Percentiles rank a stretch among this genome's conserved stretches.
Conservation (phyloP, 2,888 invertebrate species). For the Anoncus sp. region DNA sequence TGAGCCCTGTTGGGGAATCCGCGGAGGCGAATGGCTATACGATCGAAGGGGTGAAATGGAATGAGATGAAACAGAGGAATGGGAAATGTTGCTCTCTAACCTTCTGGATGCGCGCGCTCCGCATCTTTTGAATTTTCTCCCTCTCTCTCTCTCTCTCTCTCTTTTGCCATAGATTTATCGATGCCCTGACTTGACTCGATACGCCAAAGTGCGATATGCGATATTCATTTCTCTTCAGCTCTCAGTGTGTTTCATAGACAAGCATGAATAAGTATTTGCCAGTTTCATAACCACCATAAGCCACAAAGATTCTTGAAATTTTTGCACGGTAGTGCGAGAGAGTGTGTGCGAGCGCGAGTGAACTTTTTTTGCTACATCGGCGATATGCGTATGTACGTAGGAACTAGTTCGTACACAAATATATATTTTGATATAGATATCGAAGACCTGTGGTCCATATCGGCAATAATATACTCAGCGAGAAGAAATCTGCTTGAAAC, state of each 20-base stretch:
- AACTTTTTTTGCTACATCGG: slow-evolving; percentile 49
- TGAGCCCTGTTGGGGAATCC: slow-evolving; percentile 35
- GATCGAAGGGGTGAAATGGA: slow-evolving; percentile 58
- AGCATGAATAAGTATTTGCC: slow-evolving; percentile 66
- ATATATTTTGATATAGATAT: slow-evolving; percentile 1
- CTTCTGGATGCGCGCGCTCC: slow-evolving; percentile 16
- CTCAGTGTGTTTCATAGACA: slow-evolving; percentile 62
- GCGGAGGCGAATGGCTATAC: slow-evolving; percentile 57
- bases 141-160: slow-evolving; percentile 8
- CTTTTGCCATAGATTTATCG: slow-evolving; percentile 51
- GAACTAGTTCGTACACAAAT: slow-evolving; percentile 30
- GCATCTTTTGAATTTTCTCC: slow-evolving; percentile 43
- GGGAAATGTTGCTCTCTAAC: slow-evolving; percentile 35
- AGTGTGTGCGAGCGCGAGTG: slow-evolving; percentile 14
- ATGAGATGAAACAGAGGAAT: slow-evolving; percentile 46
- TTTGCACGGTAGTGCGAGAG: slow-evolving; percentile 19
- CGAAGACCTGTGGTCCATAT: slow-evolving; percentile 8
- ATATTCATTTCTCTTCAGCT: slow-evolving; percentile 62
- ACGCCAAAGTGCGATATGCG: slow-evolving; percentile 64
- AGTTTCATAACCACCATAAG: slow-evolving; percentile 37
- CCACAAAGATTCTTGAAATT: slow-evolving; percentile 48
- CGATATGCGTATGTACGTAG: neutral
- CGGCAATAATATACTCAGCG: slow-evolving; percentile 42
- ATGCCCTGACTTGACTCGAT: slow-evolving; percentile 49
- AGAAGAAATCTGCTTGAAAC: slow-evolving; percentile 37